Evolutionary conservation across 30 jellyfish, hydroid and myxozoan genomes (phyloP).

Genomic region (Haliclystus octoradiatus): DNA sequence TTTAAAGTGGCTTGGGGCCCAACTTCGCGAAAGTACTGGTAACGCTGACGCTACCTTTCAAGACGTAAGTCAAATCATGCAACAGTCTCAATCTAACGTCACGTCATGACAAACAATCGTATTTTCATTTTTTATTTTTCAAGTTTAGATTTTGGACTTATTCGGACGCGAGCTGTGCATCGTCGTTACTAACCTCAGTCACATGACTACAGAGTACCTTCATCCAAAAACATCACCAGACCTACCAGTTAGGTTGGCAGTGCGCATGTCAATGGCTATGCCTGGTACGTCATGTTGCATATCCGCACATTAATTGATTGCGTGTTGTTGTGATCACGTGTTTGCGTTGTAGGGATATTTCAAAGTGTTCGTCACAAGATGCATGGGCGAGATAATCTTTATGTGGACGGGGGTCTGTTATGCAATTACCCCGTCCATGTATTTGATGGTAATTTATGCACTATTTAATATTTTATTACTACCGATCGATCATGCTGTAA

Average conservation of each 20-base stretch:
- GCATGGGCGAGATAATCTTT: conserved; percentile 54
- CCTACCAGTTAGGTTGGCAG: conserved; percentile 81
- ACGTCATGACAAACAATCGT: no score
- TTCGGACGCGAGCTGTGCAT: conserved; percentile 84
- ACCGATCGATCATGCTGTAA: no score
- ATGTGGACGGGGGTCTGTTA: conserved; percentile 87
- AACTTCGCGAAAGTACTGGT: conserved; percentile 80
- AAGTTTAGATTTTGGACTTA: conserved; percentile 36
- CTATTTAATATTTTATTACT: not conserved
- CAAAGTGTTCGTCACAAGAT: conserved; percentile 77
- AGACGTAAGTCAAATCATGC: conserved; percentile 48
- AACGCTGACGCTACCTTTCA: conserved; percentile 77
- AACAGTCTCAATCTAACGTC: no score
- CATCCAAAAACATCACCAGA: conserved; percentile 94
- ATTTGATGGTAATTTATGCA: conserved; percentile 70
- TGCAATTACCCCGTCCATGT: conserved; percentile 95
- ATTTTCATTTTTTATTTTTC: conserved; percentile 2
- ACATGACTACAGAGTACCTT: conserved; percentile 91
- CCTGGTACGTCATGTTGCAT: no score
- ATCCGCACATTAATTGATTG: no score
- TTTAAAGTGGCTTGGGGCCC: conserved; percentile 88
- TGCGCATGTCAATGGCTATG: conserved; percentile 90
- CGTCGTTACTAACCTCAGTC: conserved; percentile 87
- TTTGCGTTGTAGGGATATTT: conserved; percentile 52
- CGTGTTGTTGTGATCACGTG: not conserved